phyloP scores from a whole-genome alignment of 1,140 invertebrate species.

The Hycleus phaleratus region DNA sequence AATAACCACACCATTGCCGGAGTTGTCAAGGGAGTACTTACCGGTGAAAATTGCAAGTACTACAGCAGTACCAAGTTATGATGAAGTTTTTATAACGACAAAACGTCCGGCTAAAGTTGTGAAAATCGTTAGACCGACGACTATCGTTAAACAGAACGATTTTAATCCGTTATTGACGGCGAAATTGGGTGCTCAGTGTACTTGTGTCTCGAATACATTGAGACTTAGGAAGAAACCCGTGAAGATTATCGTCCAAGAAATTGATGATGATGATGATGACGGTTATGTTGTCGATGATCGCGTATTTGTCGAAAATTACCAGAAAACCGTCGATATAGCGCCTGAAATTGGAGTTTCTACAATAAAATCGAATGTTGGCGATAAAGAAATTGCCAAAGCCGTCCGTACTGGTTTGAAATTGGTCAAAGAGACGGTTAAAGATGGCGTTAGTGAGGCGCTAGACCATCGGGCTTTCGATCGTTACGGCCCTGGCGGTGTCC shows the following conservation, averaged over 20 bases:
- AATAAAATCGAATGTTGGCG: constrained; percentile 5
- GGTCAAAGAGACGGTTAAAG: constrained; percentile 28
- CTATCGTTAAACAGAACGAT: constrained; percentile 35
- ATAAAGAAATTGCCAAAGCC: constrained; percentile 24
- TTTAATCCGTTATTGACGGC: constrained; percentile 53
- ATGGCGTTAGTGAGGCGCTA: constrained; percentile 21
- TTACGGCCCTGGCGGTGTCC: constrained; percentile 47
- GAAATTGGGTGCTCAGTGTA: constrained; percentile 66
- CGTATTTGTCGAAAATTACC: constrained; percentile 21
- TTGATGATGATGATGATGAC: constrained; percentile 25
- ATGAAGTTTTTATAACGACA: constrained; percentile 3
- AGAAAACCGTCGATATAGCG: constrained; percentile 23
- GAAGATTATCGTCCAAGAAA: constrained; percentile 26
- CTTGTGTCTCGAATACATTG: constrained; percentile 58
- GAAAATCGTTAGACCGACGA: constrained; percentile 22
- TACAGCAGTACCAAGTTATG: constrained; percentile 10
- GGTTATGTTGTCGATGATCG: constrained; percentile 37
- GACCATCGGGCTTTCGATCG: constrained; percentile 41
- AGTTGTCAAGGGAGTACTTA: no score
- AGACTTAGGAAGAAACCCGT: constrained; percentile 41
- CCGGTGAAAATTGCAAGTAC: neutral
- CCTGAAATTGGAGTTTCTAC: constrained; percentile 20
- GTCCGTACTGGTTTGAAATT: constrained; percentile 25
- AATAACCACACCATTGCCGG: neutral
- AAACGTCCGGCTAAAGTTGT: constrained; percentile 14